Base-by-base conservation (phyloP, 2,113 vertebrate genomes). In the Paramisgurnus dabryanus region DNA sequence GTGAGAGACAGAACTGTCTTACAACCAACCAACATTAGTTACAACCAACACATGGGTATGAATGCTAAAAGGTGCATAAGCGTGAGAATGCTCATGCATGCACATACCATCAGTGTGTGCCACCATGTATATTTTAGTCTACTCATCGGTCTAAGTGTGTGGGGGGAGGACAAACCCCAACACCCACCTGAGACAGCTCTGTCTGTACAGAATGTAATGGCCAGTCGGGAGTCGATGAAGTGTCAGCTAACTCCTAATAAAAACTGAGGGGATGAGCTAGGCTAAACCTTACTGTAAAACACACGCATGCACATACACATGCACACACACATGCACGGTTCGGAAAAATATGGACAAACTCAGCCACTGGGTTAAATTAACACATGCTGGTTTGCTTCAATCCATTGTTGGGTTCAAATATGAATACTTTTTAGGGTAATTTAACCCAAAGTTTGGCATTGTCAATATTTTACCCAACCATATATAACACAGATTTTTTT, bases 251-350 rank as follows among this genome's bases (percentile, higher is more conserved):
- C 79, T 66, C 79, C 34, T 80, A 58, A 80, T 73, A 80, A 80
- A 80, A 47, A 47, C 55, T 53, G 50, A 65, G 79, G 69, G 47
- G 34, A 45, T 73, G 69, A 80, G 50, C 69, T 80, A 39, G 45
- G 63, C 60, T 66, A 65, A 64, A 50, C 60, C 78, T 64, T 45
- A 73, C 68, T 73, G 78, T 80, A 73, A 80, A 89, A 88, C 82
- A 87, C 81, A 68, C 68, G 43, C 40, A 53, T 10, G 17, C 27
- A 63, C 61, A 55, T 53, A 66, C 3, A 49, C 61, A 71, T 18
- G 22, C 34, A 74, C 22, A 22, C 39, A 60, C 22, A 22, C 22
- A 22, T 1, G 22, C 27, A 34, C 3, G 27, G 27, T 34, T 34
- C 1, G 27, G 27, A 2, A 34, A 34, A 34, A 34, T 3, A 34